A percentile compares a stretch with the other conserved stretches of the same genome.
phyloP scores from a whole-genome alignment of 2,888 invertebrate species.

The Ennomos fuscantarius region DNA sequence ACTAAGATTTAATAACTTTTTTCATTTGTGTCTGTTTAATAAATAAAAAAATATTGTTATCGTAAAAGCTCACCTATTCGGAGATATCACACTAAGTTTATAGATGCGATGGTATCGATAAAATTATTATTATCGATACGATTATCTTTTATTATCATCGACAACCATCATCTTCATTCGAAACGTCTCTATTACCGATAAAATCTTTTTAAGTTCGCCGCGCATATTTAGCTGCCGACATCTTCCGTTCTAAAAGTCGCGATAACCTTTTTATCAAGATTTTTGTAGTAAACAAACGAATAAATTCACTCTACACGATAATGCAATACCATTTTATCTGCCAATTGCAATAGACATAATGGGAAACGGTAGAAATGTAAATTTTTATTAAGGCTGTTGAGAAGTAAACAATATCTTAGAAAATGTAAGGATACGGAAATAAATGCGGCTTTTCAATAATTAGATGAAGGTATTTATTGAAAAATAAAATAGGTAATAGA shows the following conservation, averaged over 20 bases:
- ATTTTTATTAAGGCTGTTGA: conserved; percentile 4
- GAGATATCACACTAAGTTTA: no score
- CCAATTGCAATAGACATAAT: conserved; percentile 12
- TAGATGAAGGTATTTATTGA: background rate
- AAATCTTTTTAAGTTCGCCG: conserved; percentile 11
- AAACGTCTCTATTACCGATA: background rate
- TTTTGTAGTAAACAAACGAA: conserved; percentile 28
- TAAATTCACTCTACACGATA: conserved; percentile 21
- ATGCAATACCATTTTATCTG: conserved; percentile 2
- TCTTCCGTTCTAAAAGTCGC: conserved; percentile 12
- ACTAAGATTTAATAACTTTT: no score
- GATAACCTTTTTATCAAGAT: conserved; percentile 24
- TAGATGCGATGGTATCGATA: no score
- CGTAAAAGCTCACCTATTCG: no score
- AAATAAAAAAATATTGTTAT: no score
- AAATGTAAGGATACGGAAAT: conserved; percentile 2
- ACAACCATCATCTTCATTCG: no score
- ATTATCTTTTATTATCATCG: no score
- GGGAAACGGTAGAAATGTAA: conserved; percentile 3
- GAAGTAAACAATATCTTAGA: conserved; percentile 1
- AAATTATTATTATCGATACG: no score
- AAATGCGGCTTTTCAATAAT: no score
- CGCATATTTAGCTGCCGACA: background rate
- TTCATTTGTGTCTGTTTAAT: no score
- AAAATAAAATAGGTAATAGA: background rate